phyloP scores from a whole-genome alignment of 2,797 vertebrate species.

The Limnodromus scolopaceus region DNA sequence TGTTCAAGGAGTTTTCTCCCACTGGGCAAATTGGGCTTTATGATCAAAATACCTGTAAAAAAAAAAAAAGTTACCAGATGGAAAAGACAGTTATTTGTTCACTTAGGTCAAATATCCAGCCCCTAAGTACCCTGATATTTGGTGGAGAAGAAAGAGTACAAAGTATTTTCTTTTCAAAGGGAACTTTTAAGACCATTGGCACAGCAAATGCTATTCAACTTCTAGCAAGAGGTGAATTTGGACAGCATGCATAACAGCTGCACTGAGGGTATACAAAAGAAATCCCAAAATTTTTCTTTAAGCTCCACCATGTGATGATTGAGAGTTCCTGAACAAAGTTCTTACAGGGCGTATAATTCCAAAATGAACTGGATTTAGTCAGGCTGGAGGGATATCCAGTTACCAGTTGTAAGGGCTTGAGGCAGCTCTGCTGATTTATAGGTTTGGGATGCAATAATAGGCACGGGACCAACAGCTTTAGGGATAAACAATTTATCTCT shows the following conservation, averaged over 20 bases:
- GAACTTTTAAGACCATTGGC: background rate
- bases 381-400: background rate
- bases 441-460: background rate
- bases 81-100: background rate
- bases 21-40: background rate
- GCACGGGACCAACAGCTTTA: background rate
- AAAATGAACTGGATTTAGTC: background rate
- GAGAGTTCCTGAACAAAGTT: background rate
- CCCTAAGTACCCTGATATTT: background rate
- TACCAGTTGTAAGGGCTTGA: background rate
- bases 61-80: background rate
- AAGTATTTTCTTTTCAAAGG: background rate
- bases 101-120: background rate
- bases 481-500: background rate
- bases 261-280: background rate
- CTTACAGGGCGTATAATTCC: background rate
- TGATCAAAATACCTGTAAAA: background rate
- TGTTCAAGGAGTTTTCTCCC: background rate
- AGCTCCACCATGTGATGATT: background rate
- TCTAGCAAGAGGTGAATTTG: background rate
- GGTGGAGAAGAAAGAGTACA: background rate
- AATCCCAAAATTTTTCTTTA: background rate
- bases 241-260: background rate
- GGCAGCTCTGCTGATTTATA: background rate
- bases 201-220: background rate